Percentiles rank a stretch among this genome's conserved stretches.
These are phyloP conservation scores for Anneissia japonica DNA, from an alignment of 35 echinoderm and acorn worm species.

Conservation along the genomic window DNA sequence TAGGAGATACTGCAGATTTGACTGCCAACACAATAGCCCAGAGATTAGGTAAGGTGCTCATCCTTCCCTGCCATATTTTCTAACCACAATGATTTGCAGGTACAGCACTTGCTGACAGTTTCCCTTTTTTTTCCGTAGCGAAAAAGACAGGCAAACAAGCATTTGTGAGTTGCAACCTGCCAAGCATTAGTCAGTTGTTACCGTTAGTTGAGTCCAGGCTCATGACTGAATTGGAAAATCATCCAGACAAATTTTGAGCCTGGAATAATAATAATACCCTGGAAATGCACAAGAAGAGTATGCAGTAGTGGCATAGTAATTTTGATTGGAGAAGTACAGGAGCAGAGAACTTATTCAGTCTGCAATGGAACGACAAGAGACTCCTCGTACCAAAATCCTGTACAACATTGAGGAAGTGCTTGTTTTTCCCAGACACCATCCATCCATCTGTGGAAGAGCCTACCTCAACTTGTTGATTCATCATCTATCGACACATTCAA, in stretches of 20 bases:
- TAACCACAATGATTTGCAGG: background rate
- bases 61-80: background rate
- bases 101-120: background rate
- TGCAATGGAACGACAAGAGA: no score
- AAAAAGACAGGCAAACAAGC: slow-evolving; percentile 86
- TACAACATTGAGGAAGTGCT: no score
- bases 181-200: slow-evolving; percentile 36
- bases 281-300: no score
- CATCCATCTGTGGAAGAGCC: no score
- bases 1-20: slow-evolving; percentile 65
- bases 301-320: no score
- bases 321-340: no score
- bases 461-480: no score
- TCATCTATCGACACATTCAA: no score
- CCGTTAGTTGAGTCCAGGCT: slow-evolving; percentile 90
- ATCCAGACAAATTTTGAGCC: slow-evolving; percentile 78
- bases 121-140: slow-evolving; percentile 53
- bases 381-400: no score
- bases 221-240: slow-evolving; percentile 50
- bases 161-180: slow-evolving; percentile 91
- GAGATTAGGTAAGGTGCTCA: slow-evolving; percentile 71
- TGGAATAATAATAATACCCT: no score
- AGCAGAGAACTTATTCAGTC: no score
- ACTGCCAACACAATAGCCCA: slow-evolving; percentile 59
- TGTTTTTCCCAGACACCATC: no score